phyloP scores from a whole-genome alignment of 2,888 invertebrate species.

The Oligia fasciuncula region DNA sequence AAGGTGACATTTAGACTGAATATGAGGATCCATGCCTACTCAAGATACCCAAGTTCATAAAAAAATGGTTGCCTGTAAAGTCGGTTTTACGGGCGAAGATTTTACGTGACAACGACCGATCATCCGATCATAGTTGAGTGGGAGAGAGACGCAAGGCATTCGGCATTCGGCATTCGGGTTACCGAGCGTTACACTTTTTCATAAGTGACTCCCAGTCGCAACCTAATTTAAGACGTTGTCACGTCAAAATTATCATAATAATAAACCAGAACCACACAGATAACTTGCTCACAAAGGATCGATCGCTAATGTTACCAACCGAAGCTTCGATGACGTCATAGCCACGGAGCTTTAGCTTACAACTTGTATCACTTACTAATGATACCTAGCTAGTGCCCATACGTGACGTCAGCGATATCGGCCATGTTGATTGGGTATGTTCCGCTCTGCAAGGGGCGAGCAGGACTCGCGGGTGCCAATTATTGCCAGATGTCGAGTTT shows the following conservation, averaged over 20 bases:
- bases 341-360: conserved; percentile 2
- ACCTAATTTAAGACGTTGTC: too few species aligned
- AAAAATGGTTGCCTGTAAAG: too few species aligned
- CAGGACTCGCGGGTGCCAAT: conserved; percentile 9
- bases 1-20: neutral
- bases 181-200: too few species aligned
- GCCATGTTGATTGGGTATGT: conserved; percentile 29
- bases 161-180: too few species aligned
- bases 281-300: neutral
- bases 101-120: too few species aligned
- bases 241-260: neutral
- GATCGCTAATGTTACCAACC: conserved; percentile 5
- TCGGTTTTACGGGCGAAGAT: too few species aligned
- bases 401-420: conserved; percentile 34
- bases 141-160: too few species aligned
- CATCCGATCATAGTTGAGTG: too few species aligned
- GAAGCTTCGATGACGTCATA: conserved; percentile 40
- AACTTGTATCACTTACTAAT: neutral
- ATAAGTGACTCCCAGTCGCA: too few species aligned
- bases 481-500: conserved; percentile 33
- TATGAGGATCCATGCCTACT: neutral
- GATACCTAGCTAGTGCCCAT: neutral
- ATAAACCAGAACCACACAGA: neutral
- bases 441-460: conserved; percentile 17
- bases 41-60: neutral